Conservation (phyloP, 2,888 invertebrate genomes). For the Scaptomyza polygonia region DNA sequence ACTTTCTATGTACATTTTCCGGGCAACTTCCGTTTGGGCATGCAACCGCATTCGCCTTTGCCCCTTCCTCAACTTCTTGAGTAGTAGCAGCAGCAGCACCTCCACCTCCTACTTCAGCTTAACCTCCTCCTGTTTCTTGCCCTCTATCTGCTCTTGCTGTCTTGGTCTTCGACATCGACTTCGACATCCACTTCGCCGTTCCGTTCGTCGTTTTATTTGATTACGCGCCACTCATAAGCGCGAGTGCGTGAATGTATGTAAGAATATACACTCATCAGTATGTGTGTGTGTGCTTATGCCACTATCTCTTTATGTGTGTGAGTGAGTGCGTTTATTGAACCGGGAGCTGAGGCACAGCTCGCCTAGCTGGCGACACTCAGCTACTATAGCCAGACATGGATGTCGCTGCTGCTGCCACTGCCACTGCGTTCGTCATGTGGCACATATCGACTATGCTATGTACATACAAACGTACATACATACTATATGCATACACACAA, state of each 20-base stretch:
- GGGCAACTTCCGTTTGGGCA: slow-evolving; percentile 77
- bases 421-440: slow-evolving; percentile 45
- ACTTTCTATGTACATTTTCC: slow-evolving; percentile 74
- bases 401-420: slow-evolving; percentile 30
- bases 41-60: slow-evolving; percentile 69
- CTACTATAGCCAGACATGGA: slow-evolving; percentile 49
- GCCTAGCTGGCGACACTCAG: slow-evolving; percentile 70
- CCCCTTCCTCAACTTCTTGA: slow-evolving; percentile 9
- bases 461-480: slow-evolving; percentile 18
- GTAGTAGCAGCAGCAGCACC: slow-evolving; percentile 13
- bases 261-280: slow-evolving; percentile 58
- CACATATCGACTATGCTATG: slow-evolving; percentile 47
- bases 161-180: slow-evolving; percentile 39
- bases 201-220: slow-evolving; percentile 70
- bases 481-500: not conserved
- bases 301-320: slow-evolving; percentile 26
- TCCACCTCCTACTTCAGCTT: not conserved
- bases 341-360: slow-evolving; percentile 55
- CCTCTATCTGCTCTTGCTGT: slow-evolving; percentile 23
- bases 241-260: slow-evolving; percentile 70
- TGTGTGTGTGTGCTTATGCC: slow-evolving; percentile 40
- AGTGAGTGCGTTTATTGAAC: slow-evolving; percentile 68
- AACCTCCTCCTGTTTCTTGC: not conserved
- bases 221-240: slow-evolving; percentile 72
- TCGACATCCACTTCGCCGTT: slow-evolving; percentile 37